Evolutionary conservation across 2,888 invertebrate species (phyloP).

Genomic region (Phoenoteleia sp.): DNA sequence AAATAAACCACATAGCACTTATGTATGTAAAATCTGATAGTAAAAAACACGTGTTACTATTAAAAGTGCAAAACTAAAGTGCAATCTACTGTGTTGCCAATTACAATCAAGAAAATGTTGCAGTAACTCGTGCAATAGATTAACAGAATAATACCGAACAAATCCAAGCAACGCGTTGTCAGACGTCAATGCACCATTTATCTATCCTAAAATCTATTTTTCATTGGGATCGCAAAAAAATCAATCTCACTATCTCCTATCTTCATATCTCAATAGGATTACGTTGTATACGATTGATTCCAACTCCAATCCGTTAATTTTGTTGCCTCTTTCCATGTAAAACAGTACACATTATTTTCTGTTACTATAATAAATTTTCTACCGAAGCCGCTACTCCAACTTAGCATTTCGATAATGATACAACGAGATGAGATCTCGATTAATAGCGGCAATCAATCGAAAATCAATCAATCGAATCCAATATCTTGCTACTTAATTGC

Average conservation of each 20-base stretch:
- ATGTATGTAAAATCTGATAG: too few species aligned
- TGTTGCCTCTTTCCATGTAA: neutral
- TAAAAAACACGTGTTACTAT: neutral
- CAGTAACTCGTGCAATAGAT: neutral
- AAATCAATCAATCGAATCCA: conserved; percentile 39
- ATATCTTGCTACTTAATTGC: conserved; percentile 5
- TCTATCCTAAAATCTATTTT: conserved; percentile 33
- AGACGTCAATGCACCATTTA: conserved; percentile 18
- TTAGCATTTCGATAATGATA: too few species aligned
- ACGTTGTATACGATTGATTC: neutral
- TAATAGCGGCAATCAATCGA: conserved; percentile 21
- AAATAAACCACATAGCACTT: too few species aligned
- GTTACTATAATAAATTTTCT: conserved; percentile 5
- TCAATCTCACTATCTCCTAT: conserved; percentile 30
- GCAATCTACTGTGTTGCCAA: neutral
- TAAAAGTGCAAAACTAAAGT: neutral
- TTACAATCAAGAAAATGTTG: conserved; percentile 1
- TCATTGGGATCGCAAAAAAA: conserved; percentile 3
- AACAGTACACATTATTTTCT: too few species aligned
- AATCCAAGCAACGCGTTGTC: conserved; percentile 42
- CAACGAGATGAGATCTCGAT: neutral
- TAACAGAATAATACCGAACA: conserved; percentile 41
- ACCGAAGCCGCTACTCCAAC: neutral
- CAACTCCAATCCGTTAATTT: neutral
- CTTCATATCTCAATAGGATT: neutral